A percentile compares a stretch with the other conserved stretches of the same genome.
These are phyloP conservation scores for Elysia chlorotica DNA, from an alignment of 1,140 invertebrate species.

Conservation along the genomic window DNA sequence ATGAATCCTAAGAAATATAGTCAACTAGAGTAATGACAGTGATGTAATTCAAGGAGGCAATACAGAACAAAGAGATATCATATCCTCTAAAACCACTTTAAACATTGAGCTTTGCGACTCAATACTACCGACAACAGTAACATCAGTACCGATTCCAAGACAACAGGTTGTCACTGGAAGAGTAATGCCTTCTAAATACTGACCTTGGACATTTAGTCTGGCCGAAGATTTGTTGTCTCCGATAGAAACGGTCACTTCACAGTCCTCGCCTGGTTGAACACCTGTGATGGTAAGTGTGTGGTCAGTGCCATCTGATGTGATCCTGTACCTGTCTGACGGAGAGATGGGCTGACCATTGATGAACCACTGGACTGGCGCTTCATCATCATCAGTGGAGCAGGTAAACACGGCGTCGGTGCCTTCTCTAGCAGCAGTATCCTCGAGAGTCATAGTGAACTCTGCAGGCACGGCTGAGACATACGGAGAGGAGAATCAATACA, in stretches of 20 bases:
- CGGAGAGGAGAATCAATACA: neutral
- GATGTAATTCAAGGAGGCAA: too few species aligned
- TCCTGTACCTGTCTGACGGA: constrained; percentile 67
- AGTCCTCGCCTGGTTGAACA: constrained; percentile 41
- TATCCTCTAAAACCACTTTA: neutral
- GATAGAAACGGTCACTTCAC: constrained; percentile 49
- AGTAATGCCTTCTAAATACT: too few species aligned
- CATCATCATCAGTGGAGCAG: constrained; percentile 54
- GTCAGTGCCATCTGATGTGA: constrained; percentile 39
- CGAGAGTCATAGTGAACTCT: constrained; percentile 51
- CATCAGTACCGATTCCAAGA: too few species aligned
- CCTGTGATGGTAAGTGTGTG: constrained; percentile 52
- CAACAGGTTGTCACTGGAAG: too few species aligned
- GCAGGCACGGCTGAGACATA: constrained; percentile 46
- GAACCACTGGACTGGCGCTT: constrained; percentile 51
- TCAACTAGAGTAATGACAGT: too few species aligned
- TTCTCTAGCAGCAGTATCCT: constrained; percentile 45
- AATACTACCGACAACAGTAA: too few species aligned
- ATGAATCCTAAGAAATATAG: too few species aligned
- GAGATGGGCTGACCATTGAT: constrained; percentile 48
- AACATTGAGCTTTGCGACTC: too few species aligned
- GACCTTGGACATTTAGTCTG: constrained; percentile 51
- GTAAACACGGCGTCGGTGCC: constrained; percentile 50
- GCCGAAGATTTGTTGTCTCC: constrained; percentile 51
- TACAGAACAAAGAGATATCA: too few species aligned